These are phyloP conservation scores for Maccullochella peelii DNA, from an alignment of 2,113 vertebrate species.

Conservation along the genomic window DNA sequence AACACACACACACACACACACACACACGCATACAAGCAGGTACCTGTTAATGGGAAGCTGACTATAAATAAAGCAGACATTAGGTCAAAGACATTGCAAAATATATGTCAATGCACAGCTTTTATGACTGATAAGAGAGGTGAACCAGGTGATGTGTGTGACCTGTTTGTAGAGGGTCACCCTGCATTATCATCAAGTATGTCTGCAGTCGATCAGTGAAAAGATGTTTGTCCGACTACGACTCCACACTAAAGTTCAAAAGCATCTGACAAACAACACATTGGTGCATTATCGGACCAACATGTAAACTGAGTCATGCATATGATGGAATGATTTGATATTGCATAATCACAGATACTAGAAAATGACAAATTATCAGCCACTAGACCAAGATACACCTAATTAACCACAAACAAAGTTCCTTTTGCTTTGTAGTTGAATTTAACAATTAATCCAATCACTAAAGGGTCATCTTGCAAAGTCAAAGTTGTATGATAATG, in stretches of 20 bases:
- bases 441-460: neutral
- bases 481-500: neutral
- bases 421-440: neutral
- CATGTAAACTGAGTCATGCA: neutral
- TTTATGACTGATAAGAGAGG: constrained; percentile 35
- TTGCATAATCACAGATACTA: neutral
- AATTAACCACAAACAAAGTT: neutral
- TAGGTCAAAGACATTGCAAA: constrained; percentile 60
- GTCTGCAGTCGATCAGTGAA: constrained; percentile 17
- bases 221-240: constrained; percentile 14
- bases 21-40: constrained; percentile 28
- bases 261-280: neutral
- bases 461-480: neutral
- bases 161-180: constrained; percentile 11
- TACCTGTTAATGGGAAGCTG: constrained; percentile 59
- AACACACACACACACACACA: constrained; percentile 21
- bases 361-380: neutral
- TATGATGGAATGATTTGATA: neutral
- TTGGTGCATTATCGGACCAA: neutral
- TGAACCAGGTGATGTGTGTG: neutral
- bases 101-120: constrained; percentile 11
- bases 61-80: constrained; percentile 59
- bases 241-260: constrained; percentile 35
- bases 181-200: neutral
- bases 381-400: neutral